Evolutionary conservation across 2,797 vertebrate genomes (phyloP), one percentile per base, ranked within the genome.

Genomic region (Poecile montanus): DNA sequence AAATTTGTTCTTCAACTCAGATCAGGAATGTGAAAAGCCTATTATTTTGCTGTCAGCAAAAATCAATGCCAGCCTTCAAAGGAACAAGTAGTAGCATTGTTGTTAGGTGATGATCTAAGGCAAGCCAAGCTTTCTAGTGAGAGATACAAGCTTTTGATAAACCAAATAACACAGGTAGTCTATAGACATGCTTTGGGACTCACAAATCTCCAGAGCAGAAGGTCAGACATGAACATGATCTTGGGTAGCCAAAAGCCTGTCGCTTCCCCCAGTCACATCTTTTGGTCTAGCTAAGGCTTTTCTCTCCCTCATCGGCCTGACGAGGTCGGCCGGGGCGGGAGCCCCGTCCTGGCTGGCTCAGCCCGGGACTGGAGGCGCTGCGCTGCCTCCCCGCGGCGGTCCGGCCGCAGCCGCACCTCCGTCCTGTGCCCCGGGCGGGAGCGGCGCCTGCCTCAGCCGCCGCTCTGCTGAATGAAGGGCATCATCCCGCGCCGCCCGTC

Each of bases 61-160:
- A 90, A 93, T 93, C 91, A 79, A 32, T 68, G 73, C 38, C 42
- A 45, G 70, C 60, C 75, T 93, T 93, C 85, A 85, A 47, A 89
- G 66, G 53, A 70, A 50, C 40, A n/a, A 74, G 36, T 3, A 70
- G 53, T 13, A 85, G 63, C 67, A 40, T 61, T 50, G 32, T 4
- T 54, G 53, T 68, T 53, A 50, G 73, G 30, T 45, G 81, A 67
- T 11, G 66, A 79, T 54, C 82, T 84, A 53, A 77, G 50, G 42
- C 74, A 56, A 81, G 51, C 9, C 60, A 58, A 67, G 67, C 60
- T 66, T 81, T 65, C 80, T 4, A 44, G 34, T 57, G 61, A 91
- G 38, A 79, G 4, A 40, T 8, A 13, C 2, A 22, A 71, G 76
- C 71, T 51, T 75, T 47, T 42, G 50, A 36, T 25, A 73, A 63